phyloP scores from a whole-genome alignment of 2,888 invertebrate genomes.

The Torymus aiolomorphi region DNA sequence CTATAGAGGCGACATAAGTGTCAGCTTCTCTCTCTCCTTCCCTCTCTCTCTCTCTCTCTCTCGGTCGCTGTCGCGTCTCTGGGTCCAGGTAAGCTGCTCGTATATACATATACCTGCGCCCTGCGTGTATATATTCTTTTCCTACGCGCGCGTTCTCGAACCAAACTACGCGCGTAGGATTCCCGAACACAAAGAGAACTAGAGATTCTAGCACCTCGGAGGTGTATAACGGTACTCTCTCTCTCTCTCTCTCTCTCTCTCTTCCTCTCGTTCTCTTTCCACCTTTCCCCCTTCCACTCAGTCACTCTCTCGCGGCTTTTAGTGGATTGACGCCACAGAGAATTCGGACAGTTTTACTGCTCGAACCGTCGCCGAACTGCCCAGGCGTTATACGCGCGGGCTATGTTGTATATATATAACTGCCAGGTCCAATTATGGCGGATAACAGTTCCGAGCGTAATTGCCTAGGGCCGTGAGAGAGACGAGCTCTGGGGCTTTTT shows the following conservation, averaged over 20 bases:
- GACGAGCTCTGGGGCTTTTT: no score
- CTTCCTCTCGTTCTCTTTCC: no score
- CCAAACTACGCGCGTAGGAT: neutral
- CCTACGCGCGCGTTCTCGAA: no score
- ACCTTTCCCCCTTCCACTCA: no score
- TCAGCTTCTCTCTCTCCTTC: conserved; percentile 41
- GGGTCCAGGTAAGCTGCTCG: neutral
- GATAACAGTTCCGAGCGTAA: conserved; percentile 68
- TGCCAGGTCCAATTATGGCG: conserved; percentile 69
- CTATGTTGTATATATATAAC: conserved; percentile 54
- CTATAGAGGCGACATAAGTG: conserved; percentile 46
- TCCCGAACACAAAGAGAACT: conserved; percentile 10
- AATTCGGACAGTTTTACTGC: neutral
- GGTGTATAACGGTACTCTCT: neutral
- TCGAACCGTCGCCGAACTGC: neutral
- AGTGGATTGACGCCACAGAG: neutral
- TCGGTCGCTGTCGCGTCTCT: conserved; percentile 15
- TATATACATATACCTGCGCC: neutral
- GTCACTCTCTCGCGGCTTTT: neutral
- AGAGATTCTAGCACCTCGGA: neutral
- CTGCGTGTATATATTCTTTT: no score
- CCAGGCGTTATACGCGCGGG: conserved; percentile 36
- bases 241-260: no score
- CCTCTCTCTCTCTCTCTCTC: conserved; percentile 6
- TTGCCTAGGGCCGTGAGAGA: conserved; percentile 58